Percentiles rank a stretch among this genome's conserved stretches.
Conservation (phyloP, 2,888 invertebrate genomes). For the Isoperla grammatica region DNA sequence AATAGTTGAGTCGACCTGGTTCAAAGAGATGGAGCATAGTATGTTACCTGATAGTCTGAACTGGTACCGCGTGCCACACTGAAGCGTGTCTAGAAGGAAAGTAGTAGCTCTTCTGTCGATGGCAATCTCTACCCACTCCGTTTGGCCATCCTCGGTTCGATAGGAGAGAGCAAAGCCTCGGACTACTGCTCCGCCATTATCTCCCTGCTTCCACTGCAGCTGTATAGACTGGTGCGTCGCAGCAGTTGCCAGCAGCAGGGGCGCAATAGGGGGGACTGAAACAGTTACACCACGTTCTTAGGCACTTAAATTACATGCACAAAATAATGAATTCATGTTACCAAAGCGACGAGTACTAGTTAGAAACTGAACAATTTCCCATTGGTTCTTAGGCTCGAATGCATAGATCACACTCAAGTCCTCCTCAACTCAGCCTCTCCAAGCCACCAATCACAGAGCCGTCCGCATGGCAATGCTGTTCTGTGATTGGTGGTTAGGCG, state of each 20-base stretch:
- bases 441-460: too few species aligned
- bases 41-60: slow-evolving; percentile 41
- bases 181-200: slow-evolving; percentile 51
- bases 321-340: too few species aligned
- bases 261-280: slow-evolving; percentile 54
- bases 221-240: slow-evolving; percentile 50
- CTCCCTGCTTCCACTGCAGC: slow-evolving; percentile 51
- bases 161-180: slow-evolving; percentile 50
- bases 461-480: too few species aligned
- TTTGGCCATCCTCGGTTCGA: slow-evolving; percentile 45
- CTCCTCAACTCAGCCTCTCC: too few species aligned
- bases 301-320: slow-evolving; percentile 8
- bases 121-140: slow-evolving; percentile 50
- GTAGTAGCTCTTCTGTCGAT: slow-evolving; percentile 45
- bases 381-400: too few species aligned
- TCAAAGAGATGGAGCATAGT: too few species aligned
- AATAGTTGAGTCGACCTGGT: too few species aligned
- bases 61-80: slow-evolving; percentile 44
- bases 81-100: slow-evolving; percentile 41
- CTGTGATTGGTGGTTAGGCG: too few species aligned
- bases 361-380: too few species aligned
- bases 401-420: too few species aligned
- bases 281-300: slow-evolving; percentile 30
- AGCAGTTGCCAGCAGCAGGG: slow-evolving; percentile 47
- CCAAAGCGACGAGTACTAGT: too few species aligned